Base-by-base conservation (phyloP, 2,888 invertebrate species). In the Exocentrus adspersus region DNA sequence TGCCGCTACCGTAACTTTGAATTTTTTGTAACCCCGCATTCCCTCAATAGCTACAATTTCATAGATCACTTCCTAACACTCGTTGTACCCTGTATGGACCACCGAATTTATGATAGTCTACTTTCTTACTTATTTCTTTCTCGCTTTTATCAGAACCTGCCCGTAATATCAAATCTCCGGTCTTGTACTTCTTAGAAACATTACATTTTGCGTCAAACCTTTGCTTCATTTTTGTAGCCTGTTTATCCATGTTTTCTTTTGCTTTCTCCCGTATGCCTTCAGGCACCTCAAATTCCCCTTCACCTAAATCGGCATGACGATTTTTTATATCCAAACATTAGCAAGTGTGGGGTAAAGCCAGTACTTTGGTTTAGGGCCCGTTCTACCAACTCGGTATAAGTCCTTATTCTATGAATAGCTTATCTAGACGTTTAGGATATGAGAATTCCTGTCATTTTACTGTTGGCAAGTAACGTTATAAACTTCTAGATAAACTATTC, bases 81-180 rank as follows among this genome's bases (percentile, higher is more conserved):
- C 54, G 60, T n/a, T 41, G 45, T 5, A 71, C 42, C 54, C 60
- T 65, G 28, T 70, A 71, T 17, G 70, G 70, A 1, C 70, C 71
- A 17, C 69, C 67, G 57, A 54, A 72, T 51, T 60, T 52, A 52
- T 30, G 30, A 7, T 63, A 32, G n/a, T 65, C 62, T 28, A 70
- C 48, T 43, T 72, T 69, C n/a, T 61, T 51, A 20, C 61, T 65
- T 16, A 60, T 62, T 14, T 68, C 61, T 53, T 69, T 68, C 2
- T 7, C 28, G 12, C 53, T 52, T 46, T 46, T 32, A n/a, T 14
- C 43, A 14, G 62, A 45, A 21, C 56, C 63, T 2, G 48, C 37
- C 66, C 66, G 66, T 21, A 68, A 48, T 24, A 68, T 68, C 3
- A 24, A n/a, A n/a, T n/a, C n/a, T n/a, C n/a, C n/a, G n/a, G n/a